A percentile compares a stretch with the other conserved stretches of the same genome.
Conservation (phyloP, 2,888 invertebrate genomes). For the Cecidostiba fungosa region DNA sequence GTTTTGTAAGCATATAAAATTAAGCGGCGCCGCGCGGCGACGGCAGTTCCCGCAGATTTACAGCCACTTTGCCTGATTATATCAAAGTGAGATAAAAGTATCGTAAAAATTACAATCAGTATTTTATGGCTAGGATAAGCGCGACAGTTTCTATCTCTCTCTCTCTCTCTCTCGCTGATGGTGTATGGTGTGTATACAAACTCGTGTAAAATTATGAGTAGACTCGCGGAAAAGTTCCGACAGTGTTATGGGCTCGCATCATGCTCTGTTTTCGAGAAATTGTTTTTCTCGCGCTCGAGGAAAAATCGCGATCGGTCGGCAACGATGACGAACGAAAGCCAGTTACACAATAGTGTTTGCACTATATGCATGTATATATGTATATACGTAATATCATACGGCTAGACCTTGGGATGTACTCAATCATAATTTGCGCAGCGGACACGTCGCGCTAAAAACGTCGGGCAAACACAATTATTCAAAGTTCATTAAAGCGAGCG, state of each 20-base stretch:
- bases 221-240: neutral
- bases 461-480: constrained; percentile 64
- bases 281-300: neutral
- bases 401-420: constrained; percentile 57
- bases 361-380: neutral
- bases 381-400: neutral
- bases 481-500: constrained; percentile 64
- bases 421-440: constrained; percentile 62
- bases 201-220: constrained; percentile 42
- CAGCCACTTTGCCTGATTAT: constrained; percentile 60
- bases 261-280: neutral
- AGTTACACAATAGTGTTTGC: neutral
- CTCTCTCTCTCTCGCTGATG: constrained; percentile 24
- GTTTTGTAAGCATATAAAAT: constrained; percentile 44
- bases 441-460: constrained; percentile 59
- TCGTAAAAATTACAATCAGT: constrained; percentile 63
- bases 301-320: neutral
- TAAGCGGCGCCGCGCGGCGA: constrained; percentile 18
- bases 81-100: constrained; percentile 58
- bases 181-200: neutral
- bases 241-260: too few species aligned
- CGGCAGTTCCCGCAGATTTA: constrained; percentile 53
- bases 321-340: neutral
- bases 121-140: constrained; percentile 54
- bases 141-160: too few species aligned